phyloP scores from a whole-genome alignment of 2,113 vertebrate species.

The Sinocyclocheilus anshuiensis region DNA sequence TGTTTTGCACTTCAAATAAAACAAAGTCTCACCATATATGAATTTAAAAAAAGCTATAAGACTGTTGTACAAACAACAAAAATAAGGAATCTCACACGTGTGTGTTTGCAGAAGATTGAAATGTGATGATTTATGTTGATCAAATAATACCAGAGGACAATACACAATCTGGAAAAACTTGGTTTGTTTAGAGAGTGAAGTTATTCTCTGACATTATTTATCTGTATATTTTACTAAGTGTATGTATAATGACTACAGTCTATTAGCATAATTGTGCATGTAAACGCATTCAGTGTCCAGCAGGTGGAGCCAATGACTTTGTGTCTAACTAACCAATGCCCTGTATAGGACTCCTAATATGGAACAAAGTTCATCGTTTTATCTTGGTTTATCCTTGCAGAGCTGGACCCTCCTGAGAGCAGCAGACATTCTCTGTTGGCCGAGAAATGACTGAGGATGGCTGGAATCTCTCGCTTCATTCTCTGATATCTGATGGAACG shows the following conservation, averaged over 20 bases:
- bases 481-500: conserved; percentile 70
- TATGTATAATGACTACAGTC: background rate
- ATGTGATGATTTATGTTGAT: background rate
- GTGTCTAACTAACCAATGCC: background rate
- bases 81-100: background rate
- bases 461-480: conserved; percentile 49
- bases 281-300: background rate
- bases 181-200: too few species aligned
- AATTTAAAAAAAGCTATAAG: too few species aligned
- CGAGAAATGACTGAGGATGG: conserved; percentile 81
- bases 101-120: background rate
- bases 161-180: background rate
- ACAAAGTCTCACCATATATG: too few species aligned
- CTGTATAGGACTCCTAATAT: background rate
- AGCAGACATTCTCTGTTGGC: conserved; percentile 79
- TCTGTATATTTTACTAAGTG: background rate
- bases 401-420: conserved; percentile 64
- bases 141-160: background rate
- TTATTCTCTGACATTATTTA: background rate
- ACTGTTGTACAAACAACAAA: background rate
- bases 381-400: conserved; percentile 57
- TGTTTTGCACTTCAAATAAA: too few species aligned
- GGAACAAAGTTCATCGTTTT: background rate
- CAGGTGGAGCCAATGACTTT: background rate
- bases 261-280: background rate